phyloP scores from a whole-genome alignment of 2,113 vertebrate species.

The Caranx ignobilis region DNA sequence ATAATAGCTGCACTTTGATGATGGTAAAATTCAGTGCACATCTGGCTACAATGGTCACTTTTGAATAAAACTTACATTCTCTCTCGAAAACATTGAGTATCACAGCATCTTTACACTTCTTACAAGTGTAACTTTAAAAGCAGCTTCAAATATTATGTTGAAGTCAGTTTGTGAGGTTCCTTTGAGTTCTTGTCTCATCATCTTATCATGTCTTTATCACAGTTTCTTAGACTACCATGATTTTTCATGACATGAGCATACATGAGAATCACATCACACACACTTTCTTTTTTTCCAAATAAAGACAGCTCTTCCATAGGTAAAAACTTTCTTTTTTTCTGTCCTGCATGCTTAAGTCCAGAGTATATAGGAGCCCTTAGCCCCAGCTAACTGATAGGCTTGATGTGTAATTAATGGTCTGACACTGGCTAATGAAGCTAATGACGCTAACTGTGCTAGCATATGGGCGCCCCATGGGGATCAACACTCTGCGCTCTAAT shows the following conservation, averaged over 20 bases:
- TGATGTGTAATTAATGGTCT: constrained; percentile 82
- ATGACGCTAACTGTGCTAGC: constrained; percentile 80
- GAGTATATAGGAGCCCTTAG: constrained; percentile 44
- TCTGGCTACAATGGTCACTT: no score
- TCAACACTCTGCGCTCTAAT: constrained; percentile 75
- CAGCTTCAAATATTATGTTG: neutral
- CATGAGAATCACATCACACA: neutral
- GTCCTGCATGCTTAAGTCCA: constrained; percentile 31
- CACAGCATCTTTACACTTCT: no score
- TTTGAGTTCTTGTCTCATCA: neutral
- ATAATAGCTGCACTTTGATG: no score
- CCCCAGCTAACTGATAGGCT: constrained; percentile 71
- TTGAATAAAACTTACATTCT: no score
- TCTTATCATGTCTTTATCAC: neutral
- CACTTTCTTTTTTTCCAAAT: neutral
- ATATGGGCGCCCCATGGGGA: constrained; percentile 79
- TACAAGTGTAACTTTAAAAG: no score
- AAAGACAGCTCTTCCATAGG: no score
- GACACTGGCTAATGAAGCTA: constrained; percentile 81
- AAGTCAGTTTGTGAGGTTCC: neutral
- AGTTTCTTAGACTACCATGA: neutral
- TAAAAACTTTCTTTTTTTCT: no score
- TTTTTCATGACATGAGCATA: neutral
- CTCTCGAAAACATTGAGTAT: no score
- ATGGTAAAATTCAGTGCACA: no score